These are phyloP conservation scores for Dryas iulia DNA, from an alignment of 1,140 invertebrate genomes.

Conservation along the genomic window DNA sequence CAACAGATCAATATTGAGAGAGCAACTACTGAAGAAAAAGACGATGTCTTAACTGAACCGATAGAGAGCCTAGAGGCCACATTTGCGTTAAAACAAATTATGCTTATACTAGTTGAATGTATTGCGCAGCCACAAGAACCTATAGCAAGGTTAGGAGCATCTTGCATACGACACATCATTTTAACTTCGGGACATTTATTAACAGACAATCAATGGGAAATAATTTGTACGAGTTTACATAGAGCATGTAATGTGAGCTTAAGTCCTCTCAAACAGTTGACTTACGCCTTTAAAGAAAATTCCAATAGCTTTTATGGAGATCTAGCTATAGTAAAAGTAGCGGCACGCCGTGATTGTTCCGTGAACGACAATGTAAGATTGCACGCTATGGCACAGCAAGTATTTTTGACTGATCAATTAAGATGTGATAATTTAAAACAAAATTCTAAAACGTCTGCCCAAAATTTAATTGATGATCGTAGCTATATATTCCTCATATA, in stretches of 20 bases:
- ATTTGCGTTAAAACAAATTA: conserved; percentile 91
- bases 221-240: conserved; percentile 89
- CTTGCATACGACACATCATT: conserved; percentile 93
- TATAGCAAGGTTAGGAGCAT: conserved; percentile 94
- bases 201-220: conserved; percentile 91
- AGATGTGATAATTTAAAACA: conserved; percentile 65
- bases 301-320: conserved; percentile 97
- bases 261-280: conserved; percentile 91
- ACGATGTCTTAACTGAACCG: conserved; percentile 67
- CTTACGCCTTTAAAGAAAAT: conserved; percentile 91
- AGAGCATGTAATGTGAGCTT: conserved; percentile 91
- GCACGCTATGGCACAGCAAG: conserved; percentile 92
- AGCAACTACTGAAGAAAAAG: conserved; percentile 51
- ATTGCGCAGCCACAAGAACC: conserved; percentile 93
- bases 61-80: conserved; percentile 83
- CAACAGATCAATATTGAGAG: conserved; percentile 69
- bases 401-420: conserved; percentile 82
- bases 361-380: conserved; percentile 90
- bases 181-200: conserved; percentile 90
- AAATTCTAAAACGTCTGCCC: conserved; percentile 60
- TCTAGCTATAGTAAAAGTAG: conserved; percentile 94
- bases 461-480: conserved; percentile 84
- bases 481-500: conserved; percentile 95
- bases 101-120: conserved; percentile 94
- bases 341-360: conserved; percentile 91